Percentiles rank a stretch among this genome's conserved stretches.
Evolutionary conservation across 2,888 invertebrate species (phyloP).

Genomic region (Agrilus mali): DNA sequence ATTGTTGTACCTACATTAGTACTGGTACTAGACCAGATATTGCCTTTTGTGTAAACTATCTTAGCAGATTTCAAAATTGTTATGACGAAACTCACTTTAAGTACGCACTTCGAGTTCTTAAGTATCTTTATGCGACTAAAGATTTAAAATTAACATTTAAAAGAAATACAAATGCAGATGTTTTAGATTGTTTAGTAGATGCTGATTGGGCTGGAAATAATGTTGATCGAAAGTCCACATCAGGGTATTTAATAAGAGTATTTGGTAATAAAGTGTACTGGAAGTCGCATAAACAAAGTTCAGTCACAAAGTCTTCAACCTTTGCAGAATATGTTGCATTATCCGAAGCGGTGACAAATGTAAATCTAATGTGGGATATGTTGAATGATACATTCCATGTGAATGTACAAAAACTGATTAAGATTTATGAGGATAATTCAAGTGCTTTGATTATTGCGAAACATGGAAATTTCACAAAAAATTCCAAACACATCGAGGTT

Average conservation of each 20-base stretch:
- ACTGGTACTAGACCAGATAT: slow-evolving; percentile 23
- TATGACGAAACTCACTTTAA: slow-evolving; percentile 18
- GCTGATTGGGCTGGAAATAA: slow-evolving; percentile 25
- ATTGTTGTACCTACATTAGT: slow-evolving; percentile 21
- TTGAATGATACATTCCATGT: no score
- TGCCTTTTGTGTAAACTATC: slow-evolving; percentile 22
- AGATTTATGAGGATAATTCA: slow-evolving; percentile 18
- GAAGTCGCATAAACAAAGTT: slow-evolving; percentile 24
- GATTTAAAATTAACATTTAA: slow-evolving; percentile 15
- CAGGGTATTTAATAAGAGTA: slow-evolving; percentile 24
- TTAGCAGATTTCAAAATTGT: slow-evolving; percentile 25
- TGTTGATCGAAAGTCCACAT: slow-evolving; percentile 12
- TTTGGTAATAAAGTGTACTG: slow-evolving; percentile 22
- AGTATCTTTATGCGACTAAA: slow-evolving; percentile 20
- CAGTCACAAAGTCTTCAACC: slow-evolving; percentile 18
- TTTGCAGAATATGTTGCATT: slow-evolving; percentile 16
- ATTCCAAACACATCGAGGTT: slow-evolving; percentile 17
- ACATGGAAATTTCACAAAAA: slow-evolving; percentile 17
- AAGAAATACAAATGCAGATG: slow-evolving; percentile 7
- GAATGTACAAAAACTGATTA: slow-evolving; percentile 12
- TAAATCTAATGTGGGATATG: slow-evolving; percentile 9
- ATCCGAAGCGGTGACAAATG: slow-evolving; percentile 13
- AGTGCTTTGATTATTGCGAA: slow-evolving; percentile 16
- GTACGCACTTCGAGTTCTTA: slow-evolving; percentile 21
- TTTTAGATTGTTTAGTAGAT: slow-evolving; percentile 20